Conservation (phyloP, 2,888 invertebrate genomes). For the Philaethria dido region DNA sequence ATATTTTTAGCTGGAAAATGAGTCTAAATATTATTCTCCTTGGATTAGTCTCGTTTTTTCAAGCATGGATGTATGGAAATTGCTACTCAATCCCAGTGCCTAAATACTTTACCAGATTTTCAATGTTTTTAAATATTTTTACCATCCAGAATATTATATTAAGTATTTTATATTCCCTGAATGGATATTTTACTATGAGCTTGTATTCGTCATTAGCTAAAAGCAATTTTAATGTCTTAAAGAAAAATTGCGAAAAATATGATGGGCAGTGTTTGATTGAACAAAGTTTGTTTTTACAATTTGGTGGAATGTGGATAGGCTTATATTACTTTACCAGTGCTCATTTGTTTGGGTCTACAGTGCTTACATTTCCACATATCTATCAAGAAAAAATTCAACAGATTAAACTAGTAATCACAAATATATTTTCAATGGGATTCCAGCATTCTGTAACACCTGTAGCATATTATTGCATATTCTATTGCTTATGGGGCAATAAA, state of each 20-base stretch:
- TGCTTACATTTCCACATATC: constrained; percentile 87
- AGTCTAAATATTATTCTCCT: constrained; percentile 87
- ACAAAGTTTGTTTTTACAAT: constrained; percentile 86
- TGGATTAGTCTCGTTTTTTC: constrained; percentile 85
- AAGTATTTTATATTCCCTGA: constrained; percentile 82
- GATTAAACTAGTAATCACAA: constrained; percentile 84
- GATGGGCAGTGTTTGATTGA: constrained; percentile 86
- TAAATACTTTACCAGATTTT: constrained; percentile 87
- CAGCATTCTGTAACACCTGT: constrained; percentile 85
- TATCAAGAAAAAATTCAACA: constrained; percentile 88
- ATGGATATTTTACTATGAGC: constrained; percentile 88
- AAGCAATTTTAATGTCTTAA: constrained; percentile 81
- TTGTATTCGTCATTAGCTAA: constrained; percentile 87
- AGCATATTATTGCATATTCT: constrained; percentile 84
- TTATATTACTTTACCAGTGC: constrained; percentile 82
- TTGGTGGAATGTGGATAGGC: constrained; percentile 88
- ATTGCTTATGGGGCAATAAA: constrained; percentile 84
- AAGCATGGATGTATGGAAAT: constrained; percentile 89
- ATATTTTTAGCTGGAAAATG: constrained; percentile 86
- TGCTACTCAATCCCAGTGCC: constrained; percentile 85
- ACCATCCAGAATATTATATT: constrained; percentile 84
- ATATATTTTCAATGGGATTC: constrained; percentile 84
- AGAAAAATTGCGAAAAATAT: constrained; percentile 71
- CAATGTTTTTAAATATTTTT: constrained; percentile 85
- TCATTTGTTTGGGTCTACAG: constrained; percentile 80